These are phyloP conservation scores for Leptogaster cylindrica DNA, from an alignment of 2,888 invertebrate species.

Conservation along the genomic window DNA sequence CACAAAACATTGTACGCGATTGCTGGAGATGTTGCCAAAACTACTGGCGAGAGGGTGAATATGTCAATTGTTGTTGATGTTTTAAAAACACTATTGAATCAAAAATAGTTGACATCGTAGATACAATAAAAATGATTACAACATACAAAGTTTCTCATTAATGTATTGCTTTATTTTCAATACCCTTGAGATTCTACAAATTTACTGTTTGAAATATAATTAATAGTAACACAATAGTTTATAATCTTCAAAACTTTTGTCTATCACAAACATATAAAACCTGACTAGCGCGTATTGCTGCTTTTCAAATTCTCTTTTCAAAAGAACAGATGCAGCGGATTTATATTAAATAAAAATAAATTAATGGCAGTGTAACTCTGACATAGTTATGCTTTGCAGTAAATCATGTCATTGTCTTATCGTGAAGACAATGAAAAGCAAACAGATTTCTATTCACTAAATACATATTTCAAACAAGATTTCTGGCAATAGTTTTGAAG, in stretches of 20 bases:
- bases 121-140: background rate
- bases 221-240: constrained; percentile 5
- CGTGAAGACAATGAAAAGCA: constrained; percentile 60
- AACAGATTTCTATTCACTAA: constrained; percentile 40
- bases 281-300: constrained; percentile 8
- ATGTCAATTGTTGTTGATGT: constrained; percentile 69
- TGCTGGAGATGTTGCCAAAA: constrained; percentile 67
- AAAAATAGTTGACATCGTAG: constrained; percentile 49
- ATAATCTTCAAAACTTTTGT: constrained; percentile 32
- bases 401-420: constrained; percentile 52
- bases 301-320: constrained; percentile 13
- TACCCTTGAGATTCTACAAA: constrained; percentile 11
- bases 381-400: constrained; percentile 19
- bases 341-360: constrained; percentile 1
- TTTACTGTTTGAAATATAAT: constrained; percentile 4
- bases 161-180: constrained; percentile 4
- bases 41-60: constrained; percentile 70
- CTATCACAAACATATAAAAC: constrained; percentile 4
- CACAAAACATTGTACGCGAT: constrained; percentile 72
- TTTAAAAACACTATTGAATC: constrained; percentile 69
- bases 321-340: constrained; percentile 30
- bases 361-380: background rate
- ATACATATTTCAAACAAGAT: background rate
- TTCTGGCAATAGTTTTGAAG: constrained; percentile 34
- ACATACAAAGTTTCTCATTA: too few relatives aligned